phyloP scores from a whole-genome alignment of 2,113 vertebrate species.

The Odontophorus gujanensis region DNA sequence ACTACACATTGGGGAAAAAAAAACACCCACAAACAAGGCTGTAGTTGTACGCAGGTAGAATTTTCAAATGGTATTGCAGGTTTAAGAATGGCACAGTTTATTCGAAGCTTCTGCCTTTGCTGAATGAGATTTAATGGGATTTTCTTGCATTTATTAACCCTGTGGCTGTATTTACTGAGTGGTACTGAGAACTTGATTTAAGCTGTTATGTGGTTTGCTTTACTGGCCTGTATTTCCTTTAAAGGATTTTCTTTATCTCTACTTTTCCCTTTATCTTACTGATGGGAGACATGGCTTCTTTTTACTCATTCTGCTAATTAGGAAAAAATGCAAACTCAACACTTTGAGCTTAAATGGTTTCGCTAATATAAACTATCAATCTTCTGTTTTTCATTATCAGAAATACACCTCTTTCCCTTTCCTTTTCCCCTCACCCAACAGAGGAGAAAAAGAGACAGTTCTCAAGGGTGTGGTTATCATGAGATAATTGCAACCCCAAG shows the following conservation, averaged over 20 bases:
- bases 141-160: background rate
- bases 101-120: background rate
- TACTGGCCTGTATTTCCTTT: background rate
- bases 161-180: background rate
- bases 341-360: background rate
- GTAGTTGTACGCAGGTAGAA: background rate
- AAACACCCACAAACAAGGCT: background rate
- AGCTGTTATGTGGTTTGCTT: background rate
- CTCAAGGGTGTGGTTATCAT: slow-evolving; percentile 32
- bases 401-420: background rate
- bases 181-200: background rate
- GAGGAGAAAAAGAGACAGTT: background rate
- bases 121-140: background rate
- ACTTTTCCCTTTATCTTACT: background rate
- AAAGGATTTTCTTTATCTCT: background rate
- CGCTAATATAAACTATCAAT: background rate
- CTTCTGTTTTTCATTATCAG: background rate
- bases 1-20: background rate
- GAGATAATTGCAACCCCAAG: background rate
- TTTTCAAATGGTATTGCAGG: background rate
- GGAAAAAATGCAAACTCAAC: background rate
- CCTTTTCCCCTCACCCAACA: background rate
- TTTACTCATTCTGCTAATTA: background rate
- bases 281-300: background rate
- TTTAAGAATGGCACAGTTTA: background rate